Evolutionary conservation across 2,888 invertebrate species (phyloP), one percentile per base, ranked within the genome.

Genomic region (Alloscopus bannaensis): DNA sequence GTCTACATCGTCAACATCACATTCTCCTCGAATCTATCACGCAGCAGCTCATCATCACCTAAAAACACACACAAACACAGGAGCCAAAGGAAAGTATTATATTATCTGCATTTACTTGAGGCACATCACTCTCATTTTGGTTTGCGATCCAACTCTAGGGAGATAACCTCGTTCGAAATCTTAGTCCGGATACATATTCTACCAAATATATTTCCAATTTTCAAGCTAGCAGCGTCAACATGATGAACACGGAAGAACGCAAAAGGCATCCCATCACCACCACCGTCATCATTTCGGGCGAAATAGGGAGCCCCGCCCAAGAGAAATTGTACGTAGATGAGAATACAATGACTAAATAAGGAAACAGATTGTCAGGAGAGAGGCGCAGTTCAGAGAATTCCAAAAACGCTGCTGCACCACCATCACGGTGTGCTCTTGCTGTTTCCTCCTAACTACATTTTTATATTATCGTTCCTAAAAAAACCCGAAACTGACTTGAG

Each of bases 271-370:
- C 47, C 70, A 70, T 24, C 62, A 65, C 28, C 42, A 28, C 13
- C 60, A 57, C 28, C 64, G 42, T 24, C 72, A 55, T 11, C 55
- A 64, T 11, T 60, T n/a, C n/a, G n/a, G 66, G 16, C 22, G 36
- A n/a, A 66, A 66, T 62, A 66, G 16, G 65, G 22, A 66, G 47
- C 73, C 73, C 73, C 73, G 64, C 73, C 73, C 73, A 66, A 57
- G 13, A 28, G 0, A n/a, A 60, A 71, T 22, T 65, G 47, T 57
- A 42, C n/a, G 22, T 18, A 57, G 65, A 73, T 66, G 66, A 73
- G 73, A 73, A 73, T 73, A 55, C 73, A 73, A 73, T 73, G 73
- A 66, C 73, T 73, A 73, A 73, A 73, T 73, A 73, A 73, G 73
- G 73, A 57, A 73, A 59, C 65, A 73, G 55, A 73, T 65, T 66